Evolutionary conservation across 2,113 vertebrate species (phyloP).

Genomic region (Vanacampus margaritifer): DNA sequence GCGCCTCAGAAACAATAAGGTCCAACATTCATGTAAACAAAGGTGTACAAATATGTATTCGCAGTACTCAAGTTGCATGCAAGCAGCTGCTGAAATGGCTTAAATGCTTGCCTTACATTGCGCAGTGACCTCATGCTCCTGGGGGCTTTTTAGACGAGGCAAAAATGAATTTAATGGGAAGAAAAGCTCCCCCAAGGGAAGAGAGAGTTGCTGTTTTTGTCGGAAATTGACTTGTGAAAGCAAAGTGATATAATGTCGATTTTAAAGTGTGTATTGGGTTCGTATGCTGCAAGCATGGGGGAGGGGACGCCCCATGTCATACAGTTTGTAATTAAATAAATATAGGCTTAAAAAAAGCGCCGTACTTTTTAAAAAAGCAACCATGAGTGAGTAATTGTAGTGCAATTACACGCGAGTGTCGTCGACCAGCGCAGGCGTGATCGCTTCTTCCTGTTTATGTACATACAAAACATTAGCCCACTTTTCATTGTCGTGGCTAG

Average conservation of each 20-base stretch:
- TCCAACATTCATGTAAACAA: slow-evolving; percentile 29
- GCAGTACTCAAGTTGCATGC: slow-evolving; percentile 1
- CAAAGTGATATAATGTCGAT: slow-evolving; percentile 55
- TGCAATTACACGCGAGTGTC: slow-evolving; percentile 4
- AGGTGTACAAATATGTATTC: slow-evolving; percentile 3
- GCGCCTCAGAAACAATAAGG: slow-evolving; percentile 30
- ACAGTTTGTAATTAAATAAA: slow-evolving; percentile 36
- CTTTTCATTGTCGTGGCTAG: slow-evolving; percentile 36
- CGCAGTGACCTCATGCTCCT: slow-evolving; percentile 25
- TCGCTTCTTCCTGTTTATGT: slow-evolving; percentile 40
- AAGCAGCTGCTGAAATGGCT: slow-evolving; percentile 25
- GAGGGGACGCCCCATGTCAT: slow-evolving; percentile 61
- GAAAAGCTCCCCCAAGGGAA: slow-evolving; percentile 2
- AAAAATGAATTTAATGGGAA: background rate
- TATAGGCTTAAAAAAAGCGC: background rate
- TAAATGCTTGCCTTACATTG: slow-evolving; percentile 24
- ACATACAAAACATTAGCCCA: slow-evolving; percentile 52
- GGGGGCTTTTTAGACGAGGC: slow-evolving; percentile 2
- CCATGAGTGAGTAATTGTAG: slow-evolving; percentile 9
- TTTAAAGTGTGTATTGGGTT: slow-evolving; percentile 50
- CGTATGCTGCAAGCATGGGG: slow-evolving; percentile 72
- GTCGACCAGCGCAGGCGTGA: slow-evolving; percentile 11
- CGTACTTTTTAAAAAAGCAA: background rate
- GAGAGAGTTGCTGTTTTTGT: slow-evolving; percentile 5
- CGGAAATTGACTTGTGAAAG: background rate